Evolutionary conservation across 92 coral and sea anemone species (phyloP), one percentile per base, ranked within the genome.

Genomic region (Meandrina meandrites): DNA sequence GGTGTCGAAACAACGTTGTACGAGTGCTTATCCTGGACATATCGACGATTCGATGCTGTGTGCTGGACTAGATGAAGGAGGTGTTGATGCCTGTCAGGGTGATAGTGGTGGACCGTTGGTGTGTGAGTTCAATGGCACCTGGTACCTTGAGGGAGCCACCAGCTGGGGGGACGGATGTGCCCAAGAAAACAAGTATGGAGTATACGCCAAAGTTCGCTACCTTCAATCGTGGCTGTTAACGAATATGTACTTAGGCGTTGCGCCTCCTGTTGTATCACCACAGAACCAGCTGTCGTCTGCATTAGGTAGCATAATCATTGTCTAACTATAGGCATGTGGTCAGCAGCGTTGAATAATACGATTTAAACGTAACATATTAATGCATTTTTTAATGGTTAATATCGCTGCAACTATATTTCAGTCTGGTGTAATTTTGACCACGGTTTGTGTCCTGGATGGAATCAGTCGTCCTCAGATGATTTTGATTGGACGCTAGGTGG

Each of bases 21-120:
- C 13, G 8, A 45, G 2, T 40, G 17, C 79, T 9, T 82, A 82
- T 34, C 79, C 78, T 27, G 78, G 17, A 9, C 8, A 19, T 17
- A 60, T 82, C 34, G 58, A 68, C 79, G 60, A 82, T 45, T 62
- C 86, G 27, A 82, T 82, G 86, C 56, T 82, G 27, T 82, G 86
- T 67, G 86, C 86, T 30, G 86, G 86, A 19, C 36, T 67, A 24
- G 86, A 82, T 48, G 79, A 82, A 51, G 86, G 86, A 10, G 79
- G 79, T 9, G 50, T 82, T 4, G 86, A 82, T 47, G 32, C 86
- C 5, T 82, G 86, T 50, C 78, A 82, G 18, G 86, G 86, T 45
- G 86, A 82, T 51, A 51, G 71, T 15, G 86, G 78, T 14, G 81
- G 81, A n/a, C 69, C 69, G 0, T 19, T 62, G 69, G 69, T 62